Evolutionary conservation across 2,797 vertebrate genomes (phyloP).

Genomic region (Mycteria americana): DNA sequence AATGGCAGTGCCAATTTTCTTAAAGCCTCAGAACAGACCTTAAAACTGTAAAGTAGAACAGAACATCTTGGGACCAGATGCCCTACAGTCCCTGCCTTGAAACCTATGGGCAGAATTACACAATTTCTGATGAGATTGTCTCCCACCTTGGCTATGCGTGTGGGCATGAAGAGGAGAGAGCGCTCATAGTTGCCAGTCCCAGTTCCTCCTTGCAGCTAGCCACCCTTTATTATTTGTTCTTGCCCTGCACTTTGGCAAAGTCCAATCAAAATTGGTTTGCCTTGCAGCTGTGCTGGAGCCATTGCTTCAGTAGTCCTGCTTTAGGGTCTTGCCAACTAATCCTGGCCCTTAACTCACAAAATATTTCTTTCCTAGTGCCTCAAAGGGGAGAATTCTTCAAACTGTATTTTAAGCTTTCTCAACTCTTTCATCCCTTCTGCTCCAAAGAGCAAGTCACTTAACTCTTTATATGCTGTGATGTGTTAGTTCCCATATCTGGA

Average conservation of each 20-base stretch:
- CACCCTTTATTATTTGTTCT: not conserved
- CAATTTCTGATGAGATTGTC: not conserved
- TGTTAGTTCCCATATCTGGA: not conserved
- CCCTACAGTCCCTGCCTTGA: not conserved
- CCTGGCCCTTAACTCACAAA: not conserved
- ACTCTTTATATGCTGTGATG: not conserved
- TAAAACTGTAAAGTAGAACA: not conserved
- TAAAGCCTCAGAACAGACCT: not conserved
- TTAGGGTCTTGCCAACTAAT: not conserved
- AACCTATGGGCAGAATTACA: not conserved
- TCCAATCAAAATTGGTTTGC: not conserved
- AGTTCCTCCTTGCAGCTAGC: not conserved
- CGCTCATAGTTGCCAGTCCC: not conserved
- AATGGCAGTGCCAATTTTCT: not conserved
- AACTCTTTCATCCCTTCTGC: not conserved
- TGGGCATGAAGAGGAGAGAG: not conserved
- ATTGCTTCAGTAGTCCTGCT: not conserved
- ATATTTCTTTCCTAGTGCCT: not conserved
- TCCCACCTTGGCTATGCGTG: rapidly evolving
- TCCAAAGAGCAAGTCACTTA: not conserved
- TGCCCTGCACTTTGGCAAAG: not conserved
- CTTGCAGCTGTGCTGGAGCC: not conserved
- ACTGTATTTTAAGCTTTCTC: not conserved
- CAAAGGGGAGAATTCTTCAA: not conserved
- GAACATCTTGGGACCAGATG: not conserved